A percentile compares a stretch with the other conserved stretches of the same genome.
phyloP scores from a whole-genome alignment of 2,797 vertebrate species.

The Hydrocynus forskahlii region DNA sequence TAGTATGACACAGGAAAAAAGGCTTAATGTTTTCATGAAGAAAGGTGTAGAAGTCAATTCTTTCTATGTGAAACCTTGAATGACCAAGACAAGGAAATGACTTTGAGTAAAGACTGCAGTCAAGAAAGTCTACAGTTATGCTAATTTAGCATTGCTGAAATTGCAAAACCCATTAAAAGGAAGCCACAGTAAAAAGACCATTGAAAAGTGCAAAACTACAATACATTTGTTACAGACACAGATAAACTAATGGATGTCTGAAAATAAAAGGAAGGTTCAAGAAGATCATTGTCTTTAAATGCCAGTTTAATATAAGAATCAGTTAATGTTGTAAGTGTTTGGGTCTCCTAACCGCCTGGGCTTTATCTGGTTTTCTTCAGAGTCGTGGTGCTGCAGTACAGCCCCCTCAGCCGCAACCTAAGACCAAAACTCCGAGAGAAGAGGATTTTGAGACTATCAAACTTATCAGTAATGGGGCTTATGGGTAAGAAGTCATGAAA shows the following conservation, averaged over 20 bases:
- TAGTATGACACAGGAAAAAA: too few relatives aligned
- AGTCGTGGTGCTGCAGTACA: slow-evolving; percentile 77
- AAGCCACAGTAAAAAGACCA: too few relatives aligned
- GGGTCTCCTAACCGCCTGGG: background rate
- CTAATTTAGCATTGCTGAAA: background rate
- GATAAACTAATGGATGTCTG: background rate
- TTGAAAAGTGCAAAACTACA: background rate
- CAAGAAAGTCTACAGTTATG: background rate
- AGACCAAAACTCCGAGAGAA: slow-evolving; percentile 87
- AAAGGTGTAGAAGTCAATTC: too few relatives aligned
- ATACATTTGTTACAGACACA: background rate
- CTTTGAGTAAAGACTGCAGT: too few relatives aligned
- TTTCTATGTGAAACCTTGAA: too few relatives aligned
- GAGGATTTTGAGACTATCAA: slow-evolving; percentile 97
- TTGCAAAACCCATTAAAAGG: too few relatives aligned
- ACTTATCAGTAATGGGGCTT: slow-evolving; percentile 96
- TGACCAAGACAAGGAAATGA: too few relatives aligned
- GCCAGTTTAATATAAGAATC: background rate
- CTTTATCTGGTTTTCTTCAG: slow-evolving; percentile 68
- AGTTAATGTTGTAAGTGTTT: background rate
- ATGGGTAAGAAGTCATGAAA: slow-evolving; percentile 80
- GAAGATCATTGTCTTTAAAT: background rate
- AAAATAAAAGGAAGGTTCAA: background rate
- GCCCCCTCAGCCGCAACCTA: slow-evolving; percentile 69
- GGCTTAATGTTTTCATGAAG: too few relatives aligned